A percentile compares a stretch with the other conserved stretches of the same genome.
phyloP scores from a whole-genome alignment of 1,140 invertebrate genomes.

The Plectrocnemia conspersa region DNA sequence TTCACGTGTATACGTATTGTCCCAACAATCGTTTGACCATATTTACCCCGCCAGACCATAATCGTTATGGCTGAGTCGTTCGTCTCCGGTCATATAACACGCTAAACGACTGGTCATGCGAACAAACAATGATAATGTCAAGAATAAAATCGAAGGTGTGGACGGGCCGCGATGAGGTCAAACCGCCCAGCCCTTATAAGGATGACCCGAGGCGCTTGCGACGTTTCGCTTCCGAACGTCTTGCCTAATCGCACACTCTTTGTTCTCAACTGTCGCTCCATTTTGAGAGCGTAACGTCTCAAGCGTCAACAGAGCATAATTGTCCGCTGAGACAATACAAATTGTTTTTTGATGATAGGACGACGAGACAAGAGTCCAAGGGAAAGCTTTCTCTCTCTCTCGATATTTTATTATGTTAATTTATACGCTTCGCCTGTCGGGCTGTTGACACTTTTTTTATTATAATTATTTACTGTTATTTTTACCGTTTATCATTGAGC shows the following conservation, averaged over 20 bases:
- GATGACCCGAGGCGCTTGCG: conserved; percentile 28
- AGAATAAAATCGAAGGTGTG: conserved; percentile 32
- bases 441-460: neutral
- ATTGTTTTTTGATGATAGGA: conserved; percentile 32
- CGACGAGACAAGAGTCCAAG: conserved; percentile 19
- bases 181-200: conserved; percentile 29
- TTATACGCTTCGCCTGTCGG: conserved; percentile 9
- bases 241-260: neutral
- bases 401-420: conserved; percentile 22
- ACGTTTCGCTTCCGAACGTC: conserved; percentile 1
- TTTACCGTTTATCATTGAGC: neutral
- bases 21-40: neutral
- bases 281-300: conserved; percentile 1
- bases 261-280: too few species aligned
- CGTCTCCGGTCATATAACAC: neutral
- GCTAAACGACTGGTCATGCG: conserved; percentile 29
- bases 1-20: neutral
- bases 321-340: conserved; percentile 30
- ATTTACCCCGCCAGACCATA: neutral
- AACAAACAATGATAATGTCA: conserved; percentile 29
- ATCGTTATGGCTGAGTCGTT: conserved; percentile 14
- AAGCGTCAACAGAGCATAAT: conserved; percentile 17
- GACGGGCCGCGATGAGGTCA: conserved; percentile 27
- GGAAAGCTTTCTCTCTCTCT: conserved; percentile 20
- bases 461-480: neutral